These are phyloP conservation scores for human (Homo sapiens) DNA, from an alignment of 2,113 vertebrate genomes.

Conservation along the genomic window DNA sequence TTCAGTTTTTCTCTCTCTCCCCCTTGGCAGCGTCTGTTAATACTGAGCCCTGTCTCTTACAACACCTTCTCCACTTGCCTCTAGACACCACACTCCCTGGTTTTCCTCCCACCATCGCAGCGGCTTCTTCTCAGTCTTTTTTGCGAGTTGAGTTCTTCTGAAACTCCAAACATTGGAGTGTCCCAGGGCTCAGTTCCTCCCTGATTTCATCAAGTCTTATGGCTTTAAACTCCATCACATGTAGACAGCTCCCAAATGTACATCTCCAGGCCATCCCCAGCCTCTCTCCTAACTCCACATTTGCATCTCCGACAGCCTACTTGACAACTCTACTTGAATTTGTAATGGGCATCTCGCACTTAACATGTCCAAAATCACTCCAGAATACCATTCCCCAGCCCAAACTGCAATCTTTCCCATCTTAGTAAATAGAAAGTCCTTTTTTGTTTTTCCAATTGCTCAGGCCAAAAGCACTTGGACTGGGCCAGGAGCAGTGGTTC, in stretches of 20 bases:
- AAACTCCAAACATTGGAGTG: not conserved
- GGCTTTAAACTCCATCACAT: not conserved
- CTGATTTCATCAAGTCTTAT: not conserved
- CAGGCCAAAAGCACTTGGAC: not conserved
- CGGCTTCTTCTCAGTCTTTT: not conserved
- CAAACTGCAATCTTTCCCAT: not conserved
- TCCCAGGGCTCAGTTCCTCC: not conserved
- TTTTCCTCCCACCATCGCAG: not conserved
- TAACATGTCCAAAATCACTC: not conserved
- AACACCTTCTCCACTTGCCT: not conserved
- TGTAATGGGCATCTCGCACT: not conserved
- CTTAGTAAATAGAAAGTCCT: not conserved
- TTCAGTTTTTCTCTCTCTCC: fast-evolving
- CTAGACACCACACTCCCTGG: not conserved
- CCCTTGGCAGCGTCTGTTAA: not conserved
- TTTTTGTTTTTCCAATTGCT: not conserved
- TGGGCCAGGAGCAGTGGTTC: too few relatives aligned
- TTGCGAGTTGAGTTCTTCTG: not conserved
- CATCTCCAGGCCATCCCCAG: not conserved
- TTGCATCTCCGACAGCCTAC: too few relatives aligned
- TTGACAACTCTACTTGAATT: not conserved
- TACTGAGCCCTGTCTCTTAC: not conserved
- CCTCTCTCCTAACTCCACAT: not conserved
- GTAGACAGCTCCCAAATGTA: not conserved
- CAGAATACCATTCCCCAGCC: not conserved